Conservation (phyloP, 2,113 vertebrate genomes). For the Archilochus colubris region DNA sequence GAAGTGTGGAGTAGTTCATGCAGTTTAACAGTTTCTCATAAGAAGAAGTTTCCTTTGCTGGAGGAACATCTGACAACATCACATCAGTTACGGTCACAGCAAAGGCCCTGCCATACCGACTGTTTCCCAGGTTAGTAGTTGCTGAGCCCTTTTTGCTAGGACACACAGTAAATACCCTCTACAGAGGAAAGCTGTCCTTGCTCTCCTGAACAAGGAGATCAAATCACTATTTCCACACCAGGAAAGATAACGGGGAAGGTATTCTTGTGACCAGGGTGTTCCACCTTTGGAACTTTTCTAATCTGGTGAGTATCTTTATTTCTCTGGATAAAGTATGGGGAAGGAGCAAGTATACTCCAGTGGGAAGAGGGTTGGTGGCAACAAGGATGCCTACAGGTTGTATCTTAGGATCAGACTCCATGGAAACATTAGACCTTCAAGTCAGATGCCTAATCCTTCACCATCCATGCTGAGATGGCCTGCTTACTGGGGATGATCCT, state of each 20-base stretch:
- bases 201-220: background rate
- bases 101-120: background rate
- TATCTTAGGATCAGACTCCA: background rate
- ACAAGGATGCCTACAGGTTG: background rate
- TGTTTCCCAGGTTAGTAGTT: background rate
- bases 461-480: background rate
- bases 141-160: background rate
- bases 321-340: background rate
- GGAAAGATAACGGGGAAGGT: background rate
- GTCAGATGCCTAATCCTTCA: background rate
- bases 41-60: background rate
- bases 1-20: background rate
- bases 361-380: background rate
- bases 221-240: accelerated
- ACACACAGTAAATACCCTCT: accelerated
- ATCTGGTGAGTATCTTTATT: background rate
- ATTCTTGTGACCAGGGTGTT: background rate
- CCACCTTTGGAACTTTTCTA: background rate
- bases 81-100: background rate
- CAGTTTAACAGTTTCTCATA: background rate
- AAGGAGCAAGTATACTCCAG: background rate
- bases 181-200: background rate
- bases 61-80: background rate
- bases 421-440: background rate
- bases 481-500: background rate